These are phyloP conservation scores for Morphnarchus princeps DNA, from an alignment of 2,113 vertebrate species.

Conservation along the genomic window DNA sequence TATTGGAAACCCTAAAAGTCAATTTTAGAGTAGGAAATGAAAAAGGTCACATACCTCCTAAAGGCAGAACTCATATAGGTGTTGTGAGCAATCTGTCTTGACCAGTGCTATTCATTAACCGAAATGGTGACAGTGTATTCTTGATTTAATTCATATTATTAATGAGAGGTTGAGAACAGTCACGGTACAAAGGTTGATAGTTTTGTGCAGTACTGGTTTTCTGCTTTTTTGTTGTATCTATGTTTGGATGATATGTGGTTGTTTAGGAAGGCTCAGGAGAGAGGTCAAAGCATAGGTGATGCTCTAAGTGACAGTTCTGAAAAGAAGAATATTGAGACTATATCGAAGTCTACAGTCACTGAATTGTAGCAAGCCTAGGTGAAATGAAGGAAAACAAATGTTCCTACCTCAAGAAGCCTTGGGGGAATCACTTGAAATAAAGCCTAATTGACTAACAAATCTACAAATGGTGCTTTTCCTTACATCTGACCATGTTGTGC, in stretches of 20 bases:
- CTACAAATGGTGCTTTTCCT: constrained; percentile 18
- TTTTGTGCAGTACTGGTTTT: constrained; percentile 8
- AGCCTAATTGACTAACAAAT: constrained; percentile 52
- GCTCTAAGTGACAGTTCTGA: neutral
- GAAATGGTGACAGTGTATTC: constrained; percentile 28
- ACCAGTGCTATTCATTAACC: neutral
- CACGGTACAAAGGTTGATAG: constrained; percentile 7
- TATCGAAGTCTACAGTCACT: neutral
- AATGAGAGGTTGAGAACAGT: constrained; percentile 31
- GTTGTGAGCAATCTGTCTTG: neutral
- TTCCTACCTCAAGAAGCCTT: constrained; percentile 32
- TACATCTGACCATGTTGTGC: neutral
- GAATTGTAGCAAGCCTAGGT: neutral
- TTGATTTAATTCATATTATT: constrained; percentile 29
- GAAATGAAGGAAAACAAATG: constrained; percentile 28
- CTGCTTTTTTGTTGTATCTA: neutral
- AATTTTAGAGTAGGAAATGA: neutral
- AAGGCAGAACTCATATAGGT: neutral
- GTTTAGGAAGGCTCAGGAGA: neutral
- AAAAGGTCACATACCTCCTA: neutral
- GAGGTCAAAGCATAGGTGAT: neutral
- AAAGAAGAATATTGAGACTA: neutral
- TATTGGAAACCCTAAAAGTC: neutral
- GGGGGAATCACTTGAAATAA: constrained; percentile 26
- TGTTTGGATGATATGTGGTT: neutral